Evolutionary conservation across 2,888 invertebrate genomes (phyloP), one percentile per base, ranked within the genome.

Genomic region (Arctia plantaginis): DNA sequence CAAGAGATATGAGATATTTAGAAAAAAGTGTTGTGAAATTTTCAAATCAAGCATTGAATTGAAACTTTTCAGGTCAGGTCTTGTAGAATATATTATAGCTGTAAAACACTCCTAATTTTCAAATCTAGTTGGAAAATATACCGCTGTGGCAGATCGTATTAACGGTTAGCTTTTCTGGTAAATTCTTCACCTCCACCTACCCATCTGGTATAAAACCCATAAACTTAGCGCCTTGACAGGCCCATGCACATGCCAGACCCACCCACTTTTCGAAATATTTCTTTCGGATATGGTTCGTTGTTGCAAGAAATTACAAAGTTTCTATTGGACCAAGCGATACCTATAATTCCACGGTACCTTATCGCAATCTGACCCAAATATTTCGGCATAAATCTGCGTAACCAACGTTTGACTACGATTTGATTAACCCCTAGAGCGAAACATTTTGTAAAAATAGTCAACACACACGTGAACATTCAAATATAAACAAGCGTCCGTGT

Each of bases 1-100:
- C 71, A 87, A 75, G 72, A 51, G 71, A 76, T 71, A 66, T 74
- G 55, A n/a, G 4, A 59, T 13, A 41, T 41, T 13, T 41, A 59
- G 13, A 59, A 12, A 59, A 27, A 39, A 39, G 39, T 8, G 39
- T 39, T 8, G 39, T 39, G 39, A n/a, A n/a, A n/a, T n/a, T n/a
- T n/a, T n/a, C n/a, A n/a, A n/a, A n/a, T n/a, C n/a, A n/a, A n/a
- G n/a, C n/a, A n/a, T n/a, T n/a, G n/a, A n/a, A n/a, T n/a, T n/a
- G n/a, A n/a, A n/a, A n/a, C n/a, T n/a, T n/a, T n/a, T n/a, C n/a
- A n/a, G n/a, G n/a, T n/a, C n/a, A n/a, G n/a, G n/a, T n/a, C n/a
- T 2, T 35, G 35, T 35, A n/a, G 51, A 55, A 55, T 10, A n/a
- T 55, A 55, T 3, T 55, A 23, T 10, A n/a, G 23, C 23, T 23